Conservation (phyloP, 2,797 vertebrate genomes). For the Chrosomus eos region DNA sequence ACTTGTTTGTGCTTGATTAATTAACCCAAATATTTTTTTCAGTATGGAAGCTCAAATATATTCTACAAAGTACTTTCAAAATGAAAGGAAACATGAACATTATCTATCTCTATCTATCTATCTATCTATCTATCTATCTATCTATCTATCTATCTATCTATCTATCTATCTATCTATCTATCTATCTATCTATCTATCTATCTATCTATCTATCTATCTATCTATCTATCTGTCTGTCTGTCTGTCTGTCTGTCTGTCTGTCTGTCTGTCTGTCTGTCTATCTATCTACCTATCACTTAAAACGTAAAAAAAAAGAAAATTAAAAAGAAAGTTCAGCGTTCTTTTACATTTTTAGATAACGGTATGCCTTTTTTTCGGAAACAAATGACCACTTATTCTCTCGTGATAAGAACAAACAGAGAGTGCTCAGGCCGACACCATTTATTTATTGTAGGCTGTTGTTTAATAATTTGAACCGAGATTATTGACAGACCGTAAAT, state of each 20-base stretch:
- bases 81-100: background rate
- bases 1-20: slow-evolving; percentile 21
- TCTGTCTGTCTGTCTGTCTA: too few species aligned
- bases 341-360: background rate
- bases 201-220: background rate
- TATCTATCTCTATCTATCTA: background rate
- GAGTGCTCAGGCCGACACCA: slow-evolving; percentile 12
- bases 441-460: slow-evolving; percentile 11
- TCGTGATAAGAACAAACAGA: slow-evolving; percentile 1
- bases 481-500: background rate
- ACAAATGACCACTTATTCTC: slow-evolving; percentile 16
- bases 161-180: background rate
- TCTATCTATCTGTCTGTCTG: background rate
- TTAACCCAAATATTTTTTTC: background rate
- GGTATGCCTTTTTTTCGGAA: background rate
- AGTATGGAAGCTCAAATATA: background rate
- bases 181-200: slow-evolving; percentile 4
- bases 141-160: too few species aligned
- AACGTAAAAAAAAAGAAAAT: background rate
- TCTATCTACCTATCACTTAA: too few species aligned
- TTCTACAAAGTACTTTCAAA: background rate
- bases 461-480: background rate
- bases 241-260: background rate
- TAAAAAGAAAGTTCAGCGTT: background rate
- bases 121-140: background rate